Conservation (phyloP, 2,113 vertebrate genomes). For the Lepus timidus region DNA sequence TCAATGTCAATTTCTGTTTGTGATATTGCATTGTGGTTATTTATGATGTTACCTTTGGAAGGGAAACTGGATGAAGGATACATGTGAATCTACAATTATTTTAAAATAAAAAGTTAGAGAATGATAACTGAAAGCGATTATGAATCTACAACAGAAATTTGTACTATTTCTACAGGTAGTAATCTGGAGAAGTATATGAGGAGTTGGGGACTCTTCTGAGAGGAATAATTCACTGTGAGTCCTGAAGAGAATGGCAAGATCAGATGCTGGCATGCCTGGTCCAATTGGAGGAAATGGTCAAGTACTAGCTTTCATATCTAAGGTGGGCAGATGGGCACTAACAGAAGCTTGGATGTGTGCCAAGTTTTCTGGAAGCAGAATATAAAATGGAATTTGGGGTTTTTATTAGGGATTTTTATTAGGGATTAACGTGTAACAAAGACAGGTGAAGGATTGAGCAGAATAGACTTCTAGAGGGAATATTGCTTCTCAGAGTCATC, state of each 20-base stretch:
- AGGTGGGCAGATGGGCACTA: neutral
- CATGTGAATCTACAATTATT: constrained; percentile 2
- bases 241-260: neutral
- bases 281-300: neutral
- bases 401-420: neutral
- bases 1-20: neutral
- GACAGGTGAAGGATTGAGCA: neutral
- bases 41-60: neutral
- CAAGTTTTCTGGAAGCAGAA: constrained; percentile 38
- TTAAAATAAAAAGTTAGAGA: neutral
- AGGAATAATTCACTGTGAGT: neutral
- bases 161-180: neutral
- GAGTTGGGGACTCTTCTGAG: neutral
- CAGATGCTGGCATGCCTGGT: neutral
- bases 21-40: neutral
- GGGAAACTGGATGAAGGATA: neutral
- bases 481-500: neutral
- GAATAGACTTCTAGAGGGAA: neutral
- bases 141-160: neutral
- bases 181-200: neutral
- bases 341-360: neutral
- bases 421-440: neutral
- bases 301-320: neutral
- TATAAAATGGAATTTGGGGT: neutral
- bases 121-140: neutral